Conservation (phyloP, 2,113 vertebrate genomes). For the Nannobrachium achirus region DNA sequence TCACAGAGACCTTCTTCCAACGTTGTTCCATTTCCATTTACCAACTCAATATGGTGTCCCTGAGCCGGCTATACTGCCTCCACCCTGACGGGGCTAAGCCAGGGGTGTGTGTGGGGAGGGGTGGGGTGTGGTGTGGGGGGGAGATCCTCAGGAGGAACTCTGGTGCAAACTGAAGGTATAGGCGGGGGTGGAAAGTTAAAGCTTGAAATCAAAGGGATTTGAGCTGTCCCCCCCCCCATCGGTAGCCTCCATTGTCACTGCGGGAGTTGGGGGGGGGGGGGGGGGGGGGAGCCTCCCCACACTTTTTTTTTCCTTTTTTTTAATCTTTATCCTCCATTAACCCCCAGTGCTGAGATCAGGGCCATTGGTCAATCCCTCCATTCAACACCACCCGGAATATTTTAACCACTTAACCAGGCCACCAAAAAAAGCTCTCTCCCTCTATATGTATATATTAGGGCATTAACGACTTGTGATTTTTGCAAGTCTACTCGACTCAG, state of each 20-base stretch:
- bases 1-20: slow-evolving; percentile 65
- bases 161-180: too few relatives aligned
- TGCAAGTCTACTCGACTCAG: too few relatives aligned
- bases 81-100: slow-evolving; percentile 63
- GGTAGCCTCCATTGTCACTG: slow-evolving; percentile 76
- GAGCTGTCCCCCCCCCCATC: slow-evolving; percentile 67
- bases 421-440: too few relatives aligned
- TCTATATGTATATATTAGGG: too few relatives aligned
- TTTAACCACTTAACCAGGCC: slow-evolving; percentile 45
- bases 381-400: slow-evolving; percentile 83
- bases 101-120: slow-evolving; percentile 41
- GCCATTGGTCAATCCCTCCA: slow-evolving; percentile 83
- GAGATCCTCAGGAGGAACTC: too few relatives aligned
- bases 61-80: slow-evolving; percentile 62
- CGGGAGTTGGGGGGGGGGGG: slow-evolving; percentile 49
- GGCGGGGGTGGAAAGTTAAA: too few relatives aligned
- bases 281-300: slow-evolving; percentile 48
- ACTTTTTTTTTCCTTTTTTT: slow-evolving; percentile 75
- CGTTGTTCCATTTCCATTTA: slow-evolving; percentile 74
- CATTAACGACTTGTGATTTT: too few relatives aligned
- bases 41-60: slow-evolving; percentile 71
- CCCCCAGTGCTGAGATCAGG: slow-evolving; percentile 82
- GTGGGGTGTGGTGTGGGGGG: slow-evolving; percentile 26
- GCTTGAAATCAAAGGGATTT: slow-evolving; percentile 77
- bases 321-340: slow-evolving; percentile 87